These are phyloP conservation scores for Neoscelio sp. DNA, from an alignment of 2,888 invertebrate species.

Conservation along the genomic window DNA sequence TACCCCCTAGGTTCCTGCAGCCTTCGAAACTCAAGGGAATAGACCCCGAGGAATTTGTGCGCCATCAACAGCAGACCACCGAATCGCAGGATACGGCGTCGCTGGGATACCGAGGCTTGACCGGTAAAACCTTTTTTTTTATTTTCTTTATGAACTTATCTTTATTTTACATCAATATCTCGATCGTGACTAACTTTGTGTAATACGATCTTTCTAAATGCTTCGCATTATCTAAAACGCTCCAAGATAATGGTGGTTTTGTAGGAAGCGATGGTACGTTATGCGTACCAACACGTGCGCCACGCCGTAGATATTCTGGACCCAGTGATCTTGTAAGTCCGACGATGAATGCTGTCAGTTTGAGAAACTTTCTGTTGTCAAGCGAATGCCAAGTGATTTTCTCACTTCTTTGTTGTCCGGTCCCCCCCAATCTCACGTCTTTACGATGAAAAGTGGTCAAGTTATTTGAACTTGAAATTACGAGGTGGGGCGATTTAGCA, in stretches of 20 bases:
- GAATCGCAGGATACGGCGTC: constrained; percentile 90
- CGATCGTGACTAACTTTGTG: constrained; percentile 39
- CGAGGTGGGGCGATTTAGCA: too few species aligned
- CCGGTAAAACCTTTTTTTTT: too few species aligned
- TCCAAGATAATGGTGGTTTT: constrained; percentile 73
- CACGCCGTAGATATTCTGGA: constrained; percentile 80
- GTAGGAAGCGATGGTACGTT: constrained; percentile 81
- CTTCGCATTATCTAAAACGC: constrained; percentile 37
- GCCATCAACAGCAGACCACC: constrained; percentile 89
- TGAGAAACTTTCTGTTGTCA: constrained; percentile 32
- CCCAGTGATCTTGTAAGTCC: constrained; percentile 82
- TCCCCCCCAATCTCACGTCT: too few species aligned
- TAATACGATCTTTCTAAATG: constrained; percentile 23
- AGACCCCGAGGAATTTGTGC: constrained; percentile 89
- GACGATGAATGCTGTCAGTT: constrained; percentile 69
- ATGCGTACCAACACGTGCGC: constrained; percentile 76
- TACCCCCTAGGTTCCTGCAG: constrained; percentile 91
- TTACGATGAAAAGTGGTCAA: too few species aligned
- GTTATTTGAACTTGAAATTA: too few species aligned
- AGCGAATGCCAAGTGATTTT: too few species aligned
- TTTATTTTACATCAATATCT: not conserved
- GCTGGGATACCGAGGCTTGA: constrained; percentile 90
- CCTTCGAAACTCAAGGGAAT: constrained; percentile 92
- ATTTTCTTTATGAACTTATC: too few species aligned
- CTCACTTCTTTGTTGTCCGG: too few species aligned